Conservation (phyloP, 2,113 vertebrate genomes). For the Percina caprodes region DNA sequence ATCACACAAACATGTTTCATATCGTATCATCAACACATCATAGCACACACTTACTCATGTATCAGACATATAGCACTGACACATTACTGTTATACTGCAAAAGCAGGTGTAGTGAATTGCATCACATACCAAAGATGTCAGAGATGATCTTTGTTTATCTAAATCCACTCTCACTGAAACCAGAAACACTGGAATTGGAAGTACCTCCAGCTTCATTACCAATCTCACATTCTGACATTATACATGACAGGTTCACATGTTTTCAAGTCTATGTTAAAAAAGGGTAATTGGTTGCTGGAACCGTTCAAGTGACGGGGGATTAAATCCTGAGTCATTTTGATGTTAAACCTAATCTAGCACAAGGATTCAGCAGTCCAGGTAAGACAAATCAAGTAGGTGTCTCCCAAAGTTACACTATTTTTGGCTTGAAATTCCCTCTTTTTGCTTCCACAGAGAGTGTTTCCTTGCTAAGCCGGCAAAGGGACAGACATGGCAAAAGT, state of each 20-base stretch:
- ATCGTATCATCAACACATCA: constrained; percentile 9
- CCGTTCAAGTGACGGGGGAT: not conserved
- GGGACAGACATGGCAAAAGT: no score
- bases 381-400: not conserved
- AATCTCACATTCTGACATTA: not conserved
- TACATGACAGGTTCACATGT: not conserved
- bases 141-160: constrained; percentile 12
- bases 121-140: constrained; percentile 16
- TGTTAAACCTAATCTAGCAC: not conserved
- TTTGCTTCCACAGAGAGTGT: not conserved
- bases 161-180: not conserved
- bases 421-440: not conserved
- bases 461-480: not conserved
- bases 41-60: constrained; percentile 34
- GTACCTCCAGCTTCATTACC: not conserved
- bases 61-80: not conserved
- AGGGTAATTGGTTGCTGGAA: not conserved
- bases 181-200: not conserved
- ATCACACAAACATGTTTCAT: not conserved
- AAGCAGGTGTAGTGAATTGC: not conserved
- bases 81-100: not conserved
- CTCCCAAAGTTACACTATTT: not conserved
- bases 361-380: not conserved
- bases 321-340: not conserved
- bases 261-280: not conserved